Percentiles rank a stretch among this genome's conserved stretches.
Evolutionary conservation across 2,888 invertebrate species (phyloP).

Genomic region (Meghimatium bilineatum): DNA sequence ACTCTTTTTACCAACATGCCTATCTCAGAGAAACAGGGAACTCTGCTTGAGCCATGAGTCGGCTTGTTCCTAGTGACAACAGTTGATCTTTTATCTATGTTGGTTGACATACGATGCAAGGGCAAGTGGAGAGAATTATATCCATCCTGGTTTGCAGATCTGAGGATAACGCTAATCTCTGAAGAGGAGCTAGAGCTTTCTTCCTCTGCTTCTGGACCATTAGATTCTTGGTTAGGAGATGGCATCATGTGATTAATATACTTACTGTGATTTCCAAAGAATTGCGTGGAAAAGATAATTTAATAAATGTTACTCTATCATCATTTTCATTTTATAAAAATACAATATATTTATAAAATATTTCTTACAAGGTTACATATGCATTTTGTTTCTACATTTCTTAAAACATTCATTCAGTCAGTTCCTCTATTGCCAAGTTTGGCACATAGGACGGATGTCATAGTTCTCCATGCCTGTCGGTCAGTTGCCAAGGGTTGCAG

Average conservation of each 20-base stretch:
- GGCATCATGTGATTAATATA: slow-evolving; percentile 64
- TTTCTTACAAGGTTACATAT: not conserved
- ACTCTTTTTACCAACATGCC: slow-evolving; percentile 69
- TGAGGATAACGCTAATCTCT: slow-evolving; percentile 46
- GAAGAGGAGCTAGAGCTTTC: slow-evolving; percentile 40
- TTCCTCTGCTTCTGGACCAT: slow-evolving; percentile 46
- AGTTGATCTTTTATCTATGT: slow-evolving; percentile 3
- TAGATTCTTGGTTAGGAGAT: slow-evolving; percentile 60
- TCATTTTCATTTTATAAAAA: not conserved
- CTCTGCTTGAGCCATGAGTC: slow-evolving; percentile 29
- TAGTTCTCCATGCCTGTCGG: no score
- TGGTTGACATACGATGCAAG: slow-evolving; percentile 33
- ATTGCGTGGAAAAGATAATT: slow-evolving; percentile 26
- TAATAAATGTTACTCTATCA: not conserved
- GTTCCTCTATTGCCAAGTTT: no score
- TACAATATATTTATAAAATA: not conserved
- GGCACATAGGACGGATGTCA: no score
- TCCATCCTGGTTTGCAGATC: slow-evolving; percentile 44
- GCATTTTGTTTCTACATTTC: not conserved
- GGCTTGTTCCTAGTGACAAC: not conserved
- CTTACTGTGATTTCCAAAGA: slow-evolving; percentile 60
- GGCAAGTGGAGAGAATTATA: slow-evolving; percentile 31
- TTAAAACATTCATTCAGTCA: no score
- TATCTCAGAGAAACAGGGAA: slow-evolving; percentile 69
- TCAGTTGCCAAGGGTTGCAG: no score